A percentile compares a stretch with the other conserved stretches of the same genome.
phyloP scores from a whole-genome alignment of 1,140 invertebrate species.

The Danaus melanippus region DNA sequence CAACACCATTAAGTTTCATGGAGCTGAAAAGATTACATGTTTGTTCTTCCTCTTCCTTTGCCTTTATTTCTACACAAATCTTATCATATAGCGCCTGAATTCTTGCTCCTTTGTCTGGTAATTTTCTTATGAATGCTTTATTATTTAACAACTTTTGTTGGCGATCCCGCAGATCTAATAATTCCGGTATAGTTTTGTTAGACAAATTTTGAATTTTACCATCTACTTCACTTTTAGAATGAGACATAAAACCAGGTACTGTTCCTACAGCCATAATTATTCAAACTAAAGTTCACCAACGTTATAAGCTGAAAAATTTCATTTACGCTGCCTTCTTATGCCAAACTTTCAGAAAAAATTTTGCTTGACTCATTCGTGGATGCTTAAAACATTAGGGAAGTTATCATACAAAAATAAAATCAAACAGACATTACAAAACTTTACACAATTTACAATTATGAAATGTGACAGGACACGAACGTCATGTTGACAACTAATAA shows the following conservation, averaged over 20 bases:
- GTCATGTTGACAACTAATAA: no score
- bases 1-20: slow-evolving; percentile 74
- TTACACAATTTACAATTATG: no score
- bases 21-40: slow-evolving; percentile 74
- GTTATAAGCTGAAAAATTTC: no score
- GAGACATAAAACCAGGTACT: slow-evolving; percentile 48
- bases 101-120: slow-evolving; percentile 80
- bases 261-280: slow-evolving; percentile 27
- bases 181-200: slow-evolving; percentile 40
- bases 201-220: slow-evolving; percentile 54
- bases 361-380: no score
- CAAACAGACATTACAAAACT: no score
- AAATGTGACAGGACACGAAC: no score
- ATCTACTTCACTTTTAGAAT: slow-evolving; percentile 56
- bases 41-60: slow-evolving; percentile 73
- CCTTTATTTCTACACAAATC: slow-evolving; percentile 72
- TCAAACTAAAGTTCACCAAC: no score
- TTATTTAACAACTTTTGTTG: slow-evolving; percentile 55
- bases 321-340: no score
- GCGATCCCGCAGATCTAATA: slow-evolving; percentile 48
- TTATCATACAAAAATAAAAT: no score
- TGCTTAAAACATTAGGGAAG: no score
- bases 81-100: slow-evolving; percentile 73
- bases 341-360: no score
- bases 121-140: slow-evolving; percentile 63